Evolutionary conservation across 2,888 invertebrate genomes (phyloP).

Genomic region (Macropis europaea): DNA sequence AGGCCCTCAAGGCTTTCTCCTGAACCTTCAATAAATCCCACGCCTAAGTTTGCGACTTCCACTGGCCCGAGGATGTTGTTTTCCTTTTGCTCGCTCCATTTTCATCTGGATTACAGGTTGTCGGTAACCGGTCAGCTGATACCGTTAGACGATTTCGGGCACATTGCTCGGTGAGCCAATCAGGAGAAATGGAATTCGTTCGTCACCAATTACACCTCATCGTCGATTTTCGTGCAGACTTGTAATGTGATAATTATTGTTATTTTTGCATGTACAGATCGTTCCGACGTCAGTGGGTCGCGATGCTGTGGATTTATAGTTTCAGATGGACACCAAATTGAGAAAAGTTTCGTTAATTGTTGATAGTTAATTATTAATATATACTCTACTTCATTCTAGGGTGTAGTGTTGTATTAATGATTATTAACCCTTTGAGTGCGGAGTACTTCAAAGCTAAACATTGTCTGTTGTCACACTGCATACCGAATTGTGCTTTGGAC

Average conservation of each 20-base stretch:
- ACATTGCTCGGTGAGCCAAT: not conserved
- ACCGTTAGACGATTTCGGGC: slow-evolving; percentile 64
- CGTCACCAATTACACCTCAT: not conserved
- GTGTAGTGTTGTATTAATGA: no score
- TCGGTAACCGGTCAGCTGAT: slow-evolving; percentile 56
- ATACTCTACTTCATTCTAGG: no score
- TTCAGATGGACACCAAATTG: no score
- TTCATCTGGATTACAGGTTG: slow-evolving; percentile 47
- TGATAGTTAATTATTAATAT: no score
- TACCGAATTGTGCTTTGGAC: no score
- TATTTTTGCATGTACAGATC: no score
- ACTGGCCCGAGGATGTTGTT: slow-evolving; percentile 4
- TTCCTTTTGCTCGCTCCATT: slow-evolving; percentile 37
- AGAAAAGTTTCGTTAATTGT: no score
- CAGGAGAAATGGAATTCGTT: not conserved
- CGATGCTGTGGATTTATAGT: no score
- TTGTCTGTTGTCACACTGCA: no score
- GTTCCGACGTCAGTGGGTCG: no score
- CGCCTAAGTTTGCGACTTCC: not conserved
- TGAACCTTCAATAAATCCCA: slow-evolving; percentile 4
- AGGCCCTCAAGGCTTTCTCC: slow-evolving; percentile 18
- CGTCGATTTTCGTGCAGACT: not conserved
- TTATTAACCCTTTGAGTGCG: no score
- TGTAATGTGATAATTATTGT: not conserved
- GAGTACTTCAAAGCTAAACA: no score